phyloP scores from a whole-genome alignment of 2,797 vertebrate genomes.

The Gymnopithys bicolor region DNA sequence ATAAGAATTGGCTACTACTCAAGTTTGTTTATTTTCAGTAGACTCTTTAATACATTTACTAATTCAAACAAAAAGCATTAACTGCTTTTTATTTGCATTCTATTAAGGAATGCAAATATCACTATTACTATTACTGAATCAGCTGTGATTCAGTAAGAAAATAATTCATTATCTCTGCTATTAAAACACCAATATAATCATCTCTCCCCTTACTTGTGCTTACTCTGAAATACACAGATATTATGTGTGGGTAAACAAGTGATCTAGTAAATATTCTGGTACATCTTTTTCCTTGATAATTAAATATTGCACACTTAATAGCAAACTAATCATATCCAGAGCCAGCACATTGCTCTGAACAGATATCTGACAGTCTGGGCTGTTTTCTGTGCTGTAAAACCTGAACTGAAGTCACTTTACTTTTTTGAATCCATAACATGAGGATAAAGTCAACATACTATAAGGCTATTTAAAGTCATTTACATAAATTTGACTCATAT shows the following conservation, averaged over 20 bases:
- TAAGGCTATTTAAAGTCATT: background rate
- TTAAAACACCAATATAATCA: background rate
- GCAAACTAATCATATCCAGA: background rate
- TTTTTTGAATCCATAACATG: background rate
- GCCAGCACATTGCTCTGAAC: background rate
- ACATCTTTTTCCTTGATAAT: background rate
- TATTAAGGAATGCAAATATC: background rate
- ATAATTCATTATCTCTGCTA: background rate
- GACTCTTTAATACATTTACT: background rate
- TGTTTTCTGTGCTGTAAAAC: background rate
- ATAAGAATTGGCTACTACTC: background rate
- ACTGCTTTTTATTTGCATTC: background rate
- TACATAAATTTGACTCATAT: background rate
- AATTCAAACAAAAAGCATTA: background rate
- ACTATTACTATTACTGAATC: background rate
- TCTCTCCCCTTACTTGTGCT: background rate
- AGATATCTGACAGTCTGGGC: background rate
- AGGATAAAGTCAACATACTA: background rate
- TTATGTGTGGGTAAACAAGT: background rate
- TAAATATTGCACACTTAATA: background rate
- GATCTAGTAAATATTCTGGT: background rate
- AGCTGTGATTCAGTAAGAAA: fast-evolving
- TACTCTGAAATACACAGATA: background rate
- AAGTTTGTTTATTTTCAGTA: background rate
- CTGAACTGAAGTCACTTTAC: background rate